A percentile compares a stretch with the other conserved stretches of the same genome.
Conservation (phyloP, 30 jellyfish, hydroid and myxozoan genomes). For the Sanderia malayensis region DNA sequence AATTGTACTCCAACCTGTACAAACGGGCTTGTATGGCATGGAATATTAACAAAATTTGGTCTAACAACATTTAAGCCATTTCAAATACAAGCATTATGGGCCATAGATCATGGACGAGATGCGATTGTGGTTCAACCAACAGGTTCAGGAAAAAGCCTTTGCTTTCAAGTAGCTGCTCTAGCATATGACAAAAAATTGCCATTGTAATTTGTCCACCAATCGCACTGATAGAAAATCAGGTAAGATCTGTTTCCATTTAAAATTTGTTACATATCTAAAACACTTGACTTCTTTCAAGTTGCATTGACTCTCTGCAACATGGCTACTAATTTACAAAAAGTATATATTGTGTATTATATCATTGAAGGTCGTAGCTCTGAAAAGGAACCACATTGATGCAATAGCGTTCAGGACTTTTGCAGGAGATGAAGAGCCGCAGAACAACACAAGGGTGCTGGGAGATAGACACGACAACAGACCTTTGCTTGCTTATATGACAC, state of each 20-base stretch:
- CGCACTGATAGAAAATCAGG: neutral
- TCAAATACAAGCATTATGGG: neutral
- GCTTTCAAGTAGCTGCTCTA: slow-evolving; percentile 1
- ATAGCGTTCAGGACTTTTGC: neutral
- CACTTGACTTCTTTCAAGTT: too few species aligned
- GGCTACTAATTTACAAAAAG: neutral
- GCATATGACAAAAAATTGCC: neutral
- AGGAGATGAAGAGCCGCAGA: neutral
- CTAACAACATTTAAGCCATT: neutral
- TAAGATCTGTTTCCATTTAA: neutral
- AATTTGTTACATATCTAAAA: neutral
- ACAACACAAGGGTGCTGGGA: neutral
- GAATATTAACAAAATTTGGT: neutral
- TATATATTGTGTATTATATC: too few species aligned
- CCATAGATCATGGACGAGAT: neutral
- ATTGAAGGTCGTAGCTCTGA: neutral
- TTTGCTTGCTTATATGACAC: neutral
- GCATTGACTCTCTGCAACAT: too few species aligned
- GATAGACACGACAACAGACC: neutral
- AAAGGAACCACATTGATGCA: neutral
- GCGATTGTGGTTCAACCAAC: neutral
- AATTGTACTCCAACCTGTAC: neutral
- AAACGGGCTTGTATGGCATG: neutral
- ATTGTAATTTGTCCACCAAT: neutral
- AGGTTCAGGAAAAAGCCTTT: neutral